Conservation (phyloP, 2,113 vertebrate genomes). For the Pachycephala philippinensis region DNA sequence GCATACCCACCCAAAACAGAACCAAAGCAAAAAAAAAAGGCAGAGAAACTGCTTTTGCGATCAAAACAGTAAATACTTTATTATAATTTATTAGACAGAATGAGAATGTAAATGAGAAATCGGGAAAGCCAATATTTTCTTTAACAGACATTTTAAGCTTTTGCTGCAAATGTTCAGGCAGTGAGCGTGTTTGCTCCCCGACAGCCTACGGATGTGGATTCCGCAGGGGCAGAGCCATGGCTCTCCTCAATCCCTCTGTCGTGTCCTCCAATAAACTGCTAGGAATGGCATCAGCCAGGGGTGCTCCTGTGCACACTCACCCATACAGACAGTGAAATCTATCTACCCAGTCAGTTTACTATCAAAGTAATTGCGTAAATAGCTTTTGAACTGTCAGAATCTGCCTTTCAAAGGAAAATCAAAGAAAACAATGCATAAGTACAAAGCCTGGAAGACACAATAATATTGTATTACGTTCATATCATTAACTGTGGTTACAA, state of each 20-base stretch:
- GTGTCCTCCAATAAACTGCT: background rate
- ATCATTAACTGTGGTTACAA: background rate
- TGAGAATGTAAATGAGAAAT: conserved; percentile 55
- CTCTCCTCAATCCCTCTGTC: background rate
- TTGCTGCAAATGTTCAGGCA: background rate
- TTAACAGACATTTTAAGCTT: background rate
- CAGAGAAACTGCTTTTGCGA: conserved; percentile 35
- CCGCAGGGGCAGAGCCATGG: background rate
- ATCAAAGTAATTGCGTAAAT: conserved; percentile 15
- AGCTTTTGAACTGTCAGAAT: conserved; percentile 58
- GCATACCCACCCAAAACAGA: conserved; percentile 54
- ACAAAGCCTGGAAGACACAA: conserved; percentile 33
- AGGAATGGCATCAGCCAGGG: background rate
- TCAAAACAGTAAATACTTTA: conserved; percentile 63
- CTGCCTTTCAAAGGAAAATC: conserved; percentile 50
- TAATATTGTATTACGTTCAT: conserved; percentile 7
- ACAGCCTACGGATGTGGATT: background rate
- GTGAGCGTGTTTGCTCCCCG: background rate
- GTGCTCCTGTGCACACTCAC: background rate
- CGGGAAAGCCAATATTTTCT: conserved; percentile 46
- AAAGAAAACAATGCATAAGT: conserved; percentile 18
- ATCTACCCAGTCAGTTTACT: conserved; percentile 4
- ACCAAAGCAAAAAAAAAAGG: conserved; percentile 48
- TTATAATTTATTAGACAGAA: conserved; percentile 60
- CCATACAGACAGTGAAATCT: background rate